These are phyloP conservation scores for Megaleporinus macrocephalus DNA, from an alignment of 2,113 vertebrate species.

Conservation along the genomic window DNA sequence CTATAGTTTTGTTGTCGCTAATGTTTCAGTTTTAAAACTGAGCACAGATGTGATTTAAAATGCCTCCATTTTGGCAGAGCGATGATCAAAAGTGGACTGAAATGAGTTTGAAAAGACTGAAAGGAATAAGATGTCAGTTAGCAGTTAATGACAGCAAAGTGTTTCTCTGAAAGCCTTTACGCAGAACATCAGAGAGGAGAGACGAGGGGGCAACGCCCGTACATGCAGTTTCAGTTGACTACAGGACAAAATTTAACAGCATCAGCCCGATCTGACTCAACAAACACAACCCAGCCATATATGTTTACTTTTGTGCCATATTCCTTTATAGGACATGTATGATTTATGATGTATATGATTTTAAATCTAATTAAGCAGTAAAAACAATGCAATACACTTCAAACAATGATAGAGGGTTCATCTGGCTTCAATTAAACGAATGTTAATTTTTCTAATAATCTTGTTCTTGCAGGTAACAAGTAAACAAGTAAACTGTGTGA, in stretches of 20 bases:
- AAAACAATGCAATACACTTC: no score
- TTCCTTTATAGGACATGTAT: no score
- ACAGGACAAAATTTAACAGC: neutral
- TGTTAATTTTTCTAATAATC: no score
- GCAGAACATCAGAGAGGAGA: neutral
- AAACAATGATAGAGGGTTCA: neutral
- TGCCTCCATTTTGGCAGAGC: neutral
- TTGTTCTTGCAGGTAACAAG: no score
- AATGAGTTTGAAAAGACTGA: neutral
- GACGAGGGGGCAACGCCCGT: neutral
- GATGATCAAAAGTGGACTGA: neutral
- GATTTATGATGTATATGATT: no score
- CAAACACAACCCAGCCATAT: neutral
- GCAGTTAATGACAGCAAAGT: slow-evolving; percentile 5
- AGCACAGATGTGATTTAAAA: neutral
- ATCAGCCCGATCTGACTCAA: neutral
- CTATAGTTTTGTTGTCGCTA: no score
- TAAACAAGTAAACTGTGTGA: no score
- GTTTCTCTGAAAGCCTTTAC: slow-evolving; percentile 18
- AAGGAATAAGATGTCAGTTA: slow-evolving; percentile 13
- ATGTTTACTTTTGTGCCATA: no score
- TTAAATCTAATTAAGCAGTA: no score
- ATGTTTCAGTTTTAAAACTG: neutral
- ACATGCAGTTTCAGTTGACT: neutral
- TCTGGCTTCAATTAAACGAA: neutral